phyloP scores from a whole-genome alignment of 2,113 vertebrate species.

The Oncorhynchus gorbuscha region DNA sequence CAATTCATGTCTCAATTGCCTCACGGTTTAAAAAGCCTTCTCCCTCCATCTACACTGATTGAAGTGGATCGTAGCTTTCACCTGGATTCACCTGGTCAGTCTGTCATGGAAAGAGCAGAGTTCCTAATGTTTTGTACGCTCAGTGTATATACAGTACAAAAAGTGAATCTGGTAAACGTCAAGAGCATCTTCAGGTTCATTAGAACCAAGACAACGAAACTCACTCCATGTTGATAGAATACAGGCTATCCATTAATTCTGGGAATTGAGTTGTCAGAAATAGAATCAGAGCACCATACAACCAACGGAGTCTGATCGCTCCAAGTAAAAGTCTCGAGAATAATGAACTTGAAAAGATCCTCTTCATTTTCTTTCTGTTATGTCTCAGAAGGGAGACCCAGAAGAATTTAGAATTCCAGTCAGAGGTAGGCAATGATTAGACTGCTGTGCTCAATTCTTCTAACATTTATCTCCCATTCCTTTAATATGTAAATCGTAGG shows the following conservation, averaged over 20 bases:
- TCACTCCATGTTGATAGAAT: background rate
- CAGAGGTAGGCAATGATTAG: slow-evolving; percentile 75
- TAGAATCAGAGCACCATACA: slow-evolving; percentile 21
- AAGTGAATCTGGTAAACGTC: too few species aligned
- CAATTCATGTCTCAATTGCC: too few species aligned
- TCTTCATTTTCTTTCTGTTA: slow-evolving; percentile 48
- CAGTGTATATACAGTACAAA: too few species aligned
- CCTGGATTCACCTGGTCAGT: too few species aligned
- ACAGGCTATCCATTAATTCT: slow-evolving; percentile 15
- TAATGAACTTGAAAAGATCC: slow-evolving; percentile 54
- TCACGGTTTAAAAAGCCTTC: too few species aligned
- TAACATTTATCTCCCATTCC: slow-evolving; percentile 73
- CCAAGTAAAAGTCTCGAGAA: slow-evolving; percentile 38
- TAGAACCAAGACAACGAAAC: background rate
- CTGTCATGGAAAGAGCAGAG: too few species aligned
- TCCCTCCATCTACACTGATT: too few species aligned
- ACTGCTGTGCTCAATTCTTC: slow-evolving; percentile 74
- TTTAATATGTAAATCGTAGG: slow-evolving; percentile 92
- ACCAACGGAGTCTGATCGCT: slow-evolving; percentile 7
- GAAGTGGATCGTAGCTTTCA: too few species aligned
- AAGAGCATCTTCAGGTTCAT: background rate
- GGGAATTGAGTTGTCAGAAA: slow-evolving; percentile 48
- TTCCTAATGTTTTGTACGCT: too few species aligned
- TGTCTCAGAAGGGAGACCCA: slow-evolving; percentile 53
- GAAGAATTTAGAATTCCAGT: slow-evolving; percentile 70